These are phyloP conservation scores for Drosophila kanekoi DNA, from an alignment of 2,888 invertebrate species.

Conservation along the genomic window DNA sequence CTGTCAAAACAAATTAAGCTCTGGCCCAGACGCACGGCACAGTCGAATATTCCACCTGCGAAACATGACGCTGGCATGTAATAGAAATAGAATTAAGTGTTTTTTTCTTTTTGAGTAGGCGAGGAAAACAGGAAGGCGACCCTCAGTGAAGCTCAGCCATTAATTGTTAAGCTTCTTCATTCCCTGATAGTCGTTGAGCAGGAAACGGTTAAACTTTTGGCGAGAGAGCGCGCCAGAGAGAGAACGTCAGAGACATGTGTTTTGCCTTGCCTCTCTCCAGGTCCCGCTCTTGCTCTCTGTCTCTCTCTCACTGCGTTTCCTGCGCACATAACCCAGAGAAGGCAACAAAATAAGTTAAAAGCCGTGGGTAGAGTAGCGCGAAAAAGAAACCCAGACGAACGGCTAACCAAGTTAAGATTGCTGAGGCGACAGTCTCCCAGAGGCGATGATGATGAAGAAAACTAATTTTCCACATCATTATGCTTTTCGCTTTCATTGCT, in stretches of 20 bases:
- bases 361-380: conserved; percentile 22
- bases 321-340: conserved; percentile 80
- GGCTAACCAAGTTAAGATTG: conserved; percentile 51
- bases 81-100: conserved; percentile 48
- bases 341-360: conserved; percentile 69
- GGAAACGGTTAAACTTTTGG: conserved; percentile 76
- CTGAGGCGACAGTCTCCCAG: conserved; percentile 31
- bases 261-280: not conserved
- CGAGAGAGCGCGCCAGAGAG: conserved; percentile 27
- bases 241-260: conserved; percentile 10
- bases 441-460: conserved; percentile 46
- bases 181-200: conserved; percentile 43
- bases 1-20: conserved; percentile 73
- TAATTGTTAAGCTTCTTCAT: conserved; percentile 58
- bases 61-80: conserved; percentile 42
- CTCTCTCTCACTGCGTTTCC: conserved; percentile 42
- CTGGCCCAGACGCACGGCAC: conserved; percentile 27
- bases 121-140: conserved; percentile 48
- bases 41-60: conserved; percentile 38
- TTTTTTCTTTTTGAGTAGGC: conserved; percentile 13
- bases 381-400: conserved; percentile 41
- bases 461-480: conserved; percentile 79
- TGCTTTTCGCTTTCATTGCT: conserved; percentile 60
- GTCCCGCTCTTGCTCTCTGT: conserved; percentile 2
- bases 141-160: conserved; percentile 52